A percentile compares a stretch with the other conserved stretches of the same genome.
phyloP scores from a whole-genome alignment of 23 tunicate species.

The Phallusia fumigata region DNA sequence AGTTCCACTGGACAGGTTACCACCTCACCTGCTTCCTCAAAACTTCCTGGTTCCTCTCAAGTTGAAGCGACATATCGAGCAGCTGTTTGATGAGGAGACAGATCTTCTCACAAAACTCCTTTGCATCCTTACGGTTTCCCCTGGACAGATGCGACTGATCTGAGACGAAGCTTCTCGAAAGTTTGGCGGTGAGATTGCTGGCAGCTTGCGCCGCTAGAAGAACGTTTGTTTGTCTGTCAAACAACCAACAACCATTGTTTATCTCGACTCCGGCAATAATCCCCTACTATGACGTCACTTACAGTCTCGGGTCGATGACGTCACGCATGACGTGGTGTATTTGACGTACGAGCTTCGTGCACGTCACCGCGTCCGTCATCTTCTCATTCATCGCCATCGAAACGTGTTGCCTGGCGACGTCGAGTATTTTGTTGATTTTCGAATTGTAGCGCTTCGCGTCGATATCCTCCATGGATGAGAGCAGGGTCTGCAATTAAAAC shows the following conservation, averaged over 20 bases:
- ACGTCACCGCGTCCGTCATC: conserved; percentile 20
- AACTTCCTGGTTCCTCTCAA: conserved; percentile 20
- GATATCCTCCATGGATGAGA: conserved; percentile 20
- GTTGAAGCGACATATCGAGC: conserved; percentile 56
- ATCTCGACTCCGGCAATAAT: no score
- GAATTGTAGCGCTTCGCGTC: conserved; percentile 20
- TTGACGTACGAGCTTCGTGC: conserved; percentile 54
- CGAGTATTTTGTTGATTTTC: conserved; percentile 40
- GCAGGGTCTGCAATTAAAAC: conserved; percentile 16
- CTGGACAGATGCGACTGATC: not conserved
- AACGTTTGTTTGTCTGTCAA: conserved; percentile 53
- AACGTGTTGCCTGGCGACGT: conserved; percentile 36
- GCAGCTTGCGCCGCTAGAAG: conserved; percentile 69
- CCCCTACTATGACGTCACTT: conserved; percentile 18
- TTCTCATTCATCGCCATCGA: conserved; percentile 49
- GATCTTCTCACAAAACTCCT: conserved; percentile 34
- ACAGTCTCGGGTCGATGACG: conserved; percentile 73
- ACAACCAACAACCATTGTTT: not conserved
- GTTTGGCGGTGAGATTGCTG: conserved; percentile 40
- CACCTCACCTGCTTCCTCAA: conserved; percentile 38
- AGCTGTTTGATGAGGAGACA: conserved; percentile 31
- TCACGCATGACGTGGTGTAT: conserved; percentile 83
- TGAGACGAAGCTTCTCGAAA: conserved; percentile 13
- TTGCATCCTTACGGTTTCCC: conserved; percentile 1
- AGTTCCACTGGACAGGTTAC: no score